Evolutionary conservation across 2,113 vertebrate genomes (phyloP), one percentile per base, ranked within the genome.

Genomic region (Varanus salvator): DNA sequence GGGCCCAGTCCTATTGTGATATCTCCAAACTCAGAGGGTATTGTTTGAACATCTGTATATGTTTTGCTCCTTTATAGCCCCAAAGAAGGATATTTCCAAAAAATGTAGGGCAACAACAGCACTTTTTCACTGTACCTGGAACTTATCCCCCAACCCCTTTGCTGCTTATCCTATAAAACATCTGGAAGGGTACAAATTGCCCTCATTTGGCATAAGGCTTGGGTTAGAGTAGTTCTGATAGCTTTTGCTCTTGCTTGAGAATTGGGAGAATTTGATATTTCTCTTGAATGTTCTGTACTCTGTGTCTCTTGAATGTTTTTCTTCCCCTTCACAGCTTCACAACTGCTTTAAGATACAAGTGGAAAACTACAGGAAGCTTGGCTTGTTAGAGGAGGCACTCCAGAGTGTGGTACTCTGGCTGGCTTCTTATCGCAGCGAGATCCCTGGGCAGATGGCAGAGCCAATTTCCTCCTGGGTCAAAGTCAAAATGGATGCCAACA

Each of bases 401-500:
- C 96, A 95, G 34, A 97, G 96, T 64, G 97, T 98, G 81, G 97
- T 94, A 71, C 91, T 93, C 87, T 99, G 98, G 98, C 95, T 99
- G 94, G 92, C 83, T 8, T 97, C 96, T 1, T 95, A 98, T 60
- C 96, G 90, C 1, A 90, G 93, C 87, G 92, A 86, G 0, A 38
- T 97, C 29, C 86, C 71, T 0, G 86, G 96, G 84, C 95, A 98
- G 80, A 97, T 98, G 96, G 72, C 93, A 0, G 98, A 98, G 87
- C 98, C 98, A 0, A 91, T 99, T 14, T 96, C 96, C 3, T 95
- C 98, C 81, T 99, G 98, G 98, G 98, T 97, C 81, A 97, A 97
- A 86, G 96, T 97, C 38, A 99, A 99, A 92, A 96, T 92, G 0
- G 98, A 99, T 0, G 97, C 98, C 0, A 95, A 94, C 0, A 97